These are phyloP conservation scores for Lydus trimaculatus DNA, from an alignment of 2,888 invertebrate genomes.

Conservation along the genomic window DNA sequence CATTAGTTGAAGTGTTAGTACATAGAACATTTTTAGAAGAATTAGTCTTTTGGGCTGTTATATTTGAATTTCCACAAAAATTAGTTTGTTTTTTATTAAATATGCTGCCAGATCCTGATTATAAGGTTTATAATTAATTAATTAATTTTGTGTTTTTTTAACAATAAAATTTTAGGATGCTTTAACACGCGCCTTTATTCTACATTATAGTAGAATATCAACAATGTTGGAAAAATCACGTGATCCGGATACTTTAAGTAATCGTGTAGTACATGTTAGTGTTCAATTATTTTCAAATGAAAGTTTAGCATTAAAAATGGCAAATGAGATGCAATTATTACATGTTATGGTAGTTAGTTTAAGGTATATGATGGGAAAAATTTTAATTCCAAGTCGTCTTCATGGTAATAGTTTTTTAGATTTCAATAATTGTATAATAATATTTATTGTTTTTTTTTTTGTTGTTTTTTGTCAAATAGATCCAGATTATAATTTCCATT, in stretches of 20 bases:
- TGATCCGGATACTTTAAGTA: slow-evolving; percentile 91
- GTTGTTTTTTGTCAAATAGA: too few species aligned
- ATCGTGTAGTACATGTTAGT: slow-evolving; percentile 96
- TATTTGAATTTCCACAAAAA: slow-evolving; percentile 97
- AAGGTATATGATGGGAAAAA: slow-evolving; percentile 92
- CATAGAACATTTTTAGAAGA: slow-evolving; percentile 92
- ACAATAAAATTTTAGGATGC: slow-evolving; percentile 72
- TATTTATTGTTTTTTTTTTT: slow-evolving; percentile 27
- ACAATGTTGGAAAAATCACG: slow-evolving; percentile 85
- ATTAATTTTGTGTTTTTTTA: slow-evolving; percentile 22
- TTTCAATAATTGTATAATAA: neutral
- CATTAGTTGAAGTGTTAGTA: slow-evolving; percentile 77
- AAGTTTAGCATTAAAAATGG: slow-evolving; percentile 88
- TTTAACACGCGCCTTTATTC: slow-evolving; percentile 91
- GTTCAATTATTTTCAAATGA: slow-evolving; percentile 97
- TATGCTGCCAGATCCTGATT: slow-evolving; percentile 93
- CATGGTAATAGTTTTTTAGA: slow-evolving; percentile 68
- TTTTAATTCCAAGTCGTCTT: slow-evolving; percentile 84
- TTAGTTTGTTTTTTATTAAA: slow-evolving; percentile 93
- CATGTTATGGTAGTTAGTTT: slow-evolving; percentile 93
- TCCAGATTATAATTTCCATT: slow-evolving; percentile 81
- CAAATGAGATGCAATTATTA: slow-evolving; percentile 85
- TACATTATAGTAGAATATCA: slow-evolving; percentile 95
- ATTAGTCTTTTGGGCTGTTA: slow-evolving; percentile 97
- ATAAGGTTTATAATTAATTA: slow-evolving; percentile 70